These are phyloP conservation scores for Calypte anna DNA, from an alignment of 2,113 vertebrate genomes.

Conservation along the genomic window DNA sequence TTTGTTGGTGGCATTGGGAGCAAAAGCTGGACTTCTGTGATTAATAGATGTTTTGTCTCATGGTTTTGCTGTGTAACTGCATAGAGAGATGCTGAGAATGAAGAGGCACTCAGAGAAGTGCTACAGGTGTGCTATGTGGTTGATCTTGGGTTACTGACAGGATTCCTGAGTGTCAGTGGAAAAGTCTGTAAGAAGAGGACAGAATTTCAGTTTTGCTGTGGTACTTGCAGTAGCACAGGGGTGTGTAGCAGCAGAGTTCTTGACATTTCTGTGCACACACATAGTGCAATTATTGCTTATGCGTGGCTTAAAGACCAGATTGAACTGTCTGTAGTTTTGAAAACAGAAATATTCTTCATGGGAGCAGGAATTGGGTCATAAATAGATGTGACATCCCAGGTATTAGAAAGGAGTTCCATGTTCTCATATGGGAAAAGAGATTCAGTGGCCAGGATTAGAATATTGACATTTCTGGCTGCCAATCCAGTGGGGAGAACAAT, in stretches of 20 bases:
- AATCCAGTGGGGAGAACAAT: neutral
- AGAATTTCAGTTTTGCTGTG: neutral
- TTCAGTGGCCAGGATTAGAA: neutral
- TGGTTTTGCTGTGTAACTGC: neutral
- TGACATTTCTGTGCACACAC: neutral
- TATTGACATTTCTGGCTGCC: neutral
- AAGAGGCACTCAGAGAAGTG: neutral
- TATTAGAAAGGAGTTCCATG: neutral
- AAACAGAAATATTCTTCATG: neutral
- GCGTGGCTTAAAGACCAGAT: neutral
- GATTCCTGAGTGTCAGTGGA: neutral
- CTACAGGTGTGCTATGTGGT: neutral
- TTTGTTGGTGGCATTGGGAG: accelerated
- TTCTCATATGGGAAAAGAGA: neutral
- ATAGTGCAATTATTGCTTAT: neutral
- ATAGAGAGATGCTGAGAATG: neutral
- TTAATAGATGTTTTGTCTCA: neutral
- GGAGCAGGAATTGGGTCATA: neutral
- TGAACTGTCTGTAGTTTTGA: neutral
- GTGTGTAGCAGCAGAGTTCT: neutral
- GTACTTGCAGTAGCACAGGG: neutral
- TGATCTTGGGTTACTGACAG: neutral
- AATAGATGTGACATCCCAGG: neutral
- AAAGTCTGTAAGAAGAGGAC: accelerated
- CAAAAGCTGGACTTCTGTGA: accelerated